Percentiles rank a stretch among this genome's conserved stretches.
Conservation (phyloP, 2,888 invertebrate species). For the Agrochola circellaris region DNA sequence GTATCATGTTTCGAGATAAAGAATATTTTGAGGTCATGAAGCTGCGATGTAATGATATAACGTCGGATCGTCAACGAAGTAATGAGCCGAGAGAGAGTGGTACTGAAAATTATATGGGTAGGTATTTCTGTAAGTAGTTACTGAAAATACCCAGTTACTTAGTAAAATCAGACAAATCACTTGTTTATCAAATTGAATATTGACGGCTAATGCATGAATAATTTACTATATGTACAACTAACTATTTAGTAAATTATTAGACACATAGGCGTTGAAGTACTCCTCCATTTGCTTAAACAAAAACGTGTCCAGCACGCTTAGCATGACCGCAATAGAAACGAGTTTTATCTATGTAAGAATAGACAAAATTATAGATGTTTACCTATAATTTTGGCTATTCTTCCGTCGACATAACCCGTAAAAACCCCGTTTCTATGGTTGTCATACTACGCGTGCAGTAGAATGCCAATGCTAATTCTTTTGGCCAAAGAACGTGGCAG, state of each 20-base stretch:
- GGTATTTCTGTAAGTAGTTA: not conserved
- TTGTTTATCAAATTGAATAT: not conserved
- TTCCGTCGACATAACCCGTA: too few relatives aligned
- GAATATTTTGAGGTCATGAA: constrained; percentile 35
- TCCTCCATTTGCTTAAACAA: not conserved
- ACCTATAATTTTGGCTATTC: too few relatives aligned
- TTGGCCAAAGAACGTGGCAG: not conserved
- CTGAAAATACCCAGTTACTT: not conserved
- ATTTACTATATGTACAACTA: not conserved
- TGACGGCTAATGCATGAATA: not conserved
- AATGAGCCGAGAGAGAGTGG: constrained; percentile 19
- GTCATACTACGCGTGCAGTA: not conserved
- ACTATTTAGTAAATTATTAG: too few relatives aligned
- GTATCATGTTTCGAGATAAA: constrained; percentile 13
- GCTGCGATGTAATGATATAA: constrained; percentile 17
- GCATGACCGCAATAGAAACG: too few relatives aligned
- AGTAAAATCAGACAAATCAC: too few relatives aligned
- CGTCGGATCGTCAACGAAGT: constrained; percentile 14
- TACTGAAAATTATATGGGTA: constrained; percentile 23
- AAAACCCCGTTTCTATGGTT: too few relatives aligned
- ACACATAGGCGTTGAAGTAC: not conserved
- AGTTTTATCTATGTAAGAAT: too few relatives aligned
- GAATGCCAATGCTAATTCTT: not conserved
- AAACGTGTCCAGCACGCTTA: not conserved
- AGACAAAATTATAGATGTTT: too few relatives aligned